A percentile compares a stretch with the other conserved stretches of the same genome.
These are phyloP conservation scores for Peromyscus aztecus DNA, from an alignment of 2,797 vertebrate species.

Conservation along the genomic window DNA sequence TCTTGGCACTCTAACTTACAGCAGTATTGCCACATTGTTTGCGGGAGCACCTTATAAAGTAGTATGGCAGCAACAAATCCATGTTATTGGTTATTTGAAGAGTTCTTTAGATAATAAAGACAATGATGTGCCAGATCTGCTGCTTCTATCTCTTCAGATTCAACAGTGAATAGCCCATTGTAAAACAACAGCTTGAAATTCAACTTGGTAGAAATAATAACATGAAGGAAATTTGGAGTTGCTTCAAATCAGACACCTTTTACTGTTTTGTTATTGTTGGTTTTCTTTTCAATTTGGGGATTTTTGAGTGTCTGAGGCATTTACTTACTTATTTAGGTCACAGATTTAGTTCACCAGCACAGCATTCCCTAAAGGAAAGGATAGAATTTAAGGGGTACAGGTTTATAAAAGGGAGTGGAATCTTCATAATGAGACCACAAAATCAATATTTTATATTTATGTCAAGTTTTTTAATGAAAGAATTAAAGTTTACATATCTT, in stretches of 20 bases:
- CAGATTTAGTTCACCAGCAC: neutral
- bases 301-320: too few species aligned
- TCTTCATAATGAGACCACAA: constrained; percentile 5
- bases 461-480: constrained; percentile 2
- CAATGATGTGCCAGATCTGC: neutral
- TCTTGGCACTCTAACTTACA: neutral
- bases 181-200: neutral
- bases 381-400: neutral
- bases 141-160: neutral
- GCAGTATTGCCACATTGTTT: neutral
- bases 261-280: neutral
- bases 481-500: neutral
- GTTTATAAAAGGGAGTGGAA: neutral
- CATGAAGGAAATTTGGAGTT: neutral
- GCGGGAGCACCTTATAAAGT: neutral
- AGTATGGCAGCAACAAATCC: neutral
- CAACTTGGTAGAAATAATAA: neutral
- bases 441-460: neutral
- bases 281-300: neutral
- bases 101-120: neutral
- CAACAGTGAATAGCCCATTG: neutral
- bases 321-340: neutral
- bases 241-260: neutral
- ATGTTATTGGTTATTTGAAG: neutral
- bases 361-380: neutral